These are phyloP conservation scores for Euglossa dilemma DNA, from an alignment of 1,140 invertebrate genomes.

Conservation along the genomic window DNA sequence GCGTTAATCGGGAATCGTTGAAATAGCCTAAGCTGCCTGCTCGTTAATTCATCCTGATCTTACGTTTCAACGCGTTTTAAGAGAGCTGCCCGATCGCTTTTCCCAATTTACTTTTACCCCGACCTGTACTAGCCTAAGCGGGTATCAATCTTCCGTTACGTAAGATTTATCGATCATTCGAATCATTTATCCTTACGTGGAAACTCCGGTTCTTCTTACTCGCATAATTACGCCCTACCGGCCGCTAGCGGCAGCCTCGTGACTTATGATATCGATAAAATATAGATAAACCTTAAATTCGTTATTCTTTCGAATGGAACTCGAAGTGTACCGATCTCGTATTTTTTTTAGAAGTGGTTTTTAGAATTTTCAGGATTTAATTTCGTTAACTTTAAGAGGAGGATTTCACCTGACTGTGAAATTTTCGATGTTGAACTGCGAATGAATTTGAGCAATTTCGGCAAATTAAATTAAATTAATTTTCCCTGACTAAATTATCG, in stretches of 20 bases:
- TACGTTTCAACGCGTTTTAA: not conserved
- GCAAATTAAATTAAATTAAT: too few species aligned
- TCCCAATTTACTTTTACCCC: not conserved
- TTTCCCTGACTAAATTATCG: too few species aligned
- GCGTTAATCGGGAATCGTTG: constrained; percentile 9
- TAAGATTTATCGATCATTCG: not conserved
- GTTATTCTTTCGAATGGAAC: not conserved
- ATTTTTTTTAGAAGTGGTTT: too few species aligned
- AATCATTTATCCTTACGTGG: not conserved
- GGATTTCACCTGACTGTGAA: too few species aligned
- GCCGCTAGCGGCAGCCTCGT: not conserved
- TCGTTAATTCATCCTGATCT: constrained; percentile 5
- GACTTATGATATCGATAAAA: not conserved
- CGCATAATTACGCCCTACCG: not conserved
- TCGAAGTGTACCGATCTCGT: not conserved
- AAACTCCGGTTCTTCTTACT: not conserved
- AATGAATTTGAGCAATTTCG: too few species aligned
- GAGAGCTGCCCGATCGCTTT: not conserved
- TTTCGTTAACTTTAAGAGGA: too few species aligned
- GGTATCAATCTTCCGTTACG: not conserved
- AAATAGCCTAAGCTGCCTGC: not conserved
- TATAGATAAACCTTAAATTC: too few species aligned
- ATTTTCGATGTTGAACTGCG: too few species aligned
- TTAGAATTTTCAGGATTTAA: too few species aligned
- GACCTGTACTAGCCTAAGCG: not conserved